phyloP scores from a whole-genome alignment of 2,797 vertebrate species.

The Zalophus californianus region DNA sequence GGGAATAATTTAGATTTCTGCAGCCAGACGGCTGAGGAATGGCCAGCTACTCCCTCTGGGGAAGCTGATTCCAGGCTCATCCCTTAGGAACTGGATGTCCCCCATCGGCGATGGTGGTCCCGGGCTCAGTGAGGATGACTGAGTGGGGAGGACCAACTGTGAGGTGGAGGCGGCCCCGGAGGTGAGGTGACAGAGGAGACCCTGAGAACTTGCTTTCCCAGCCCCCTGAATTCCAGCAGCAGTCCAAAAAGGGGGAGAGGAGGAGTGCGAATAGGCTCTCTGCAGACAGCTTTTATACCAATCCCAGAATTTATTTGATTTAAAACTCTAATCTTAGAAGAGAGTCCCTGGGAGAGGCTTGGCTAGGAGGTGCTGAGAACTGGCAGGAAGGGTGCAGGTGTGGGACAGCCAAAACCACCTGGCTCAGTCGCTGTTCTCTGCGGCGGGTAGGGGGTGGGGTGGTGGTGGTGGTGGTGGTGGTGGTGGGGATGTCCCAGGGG shows the following conservation, averaged over 20 bases:
- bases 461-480: too few species aligned
- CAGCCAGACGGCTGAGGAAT: not conserved
- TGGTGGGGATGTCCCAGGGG: not conserved
- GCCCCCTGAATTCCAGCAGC: not conserved
- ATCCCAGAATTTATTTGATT: conserved; percentile 66
- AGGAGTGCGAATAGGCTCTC: not conserved
- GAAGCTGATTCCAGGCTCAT: not conserved
- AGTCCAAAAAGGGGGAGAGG: not conserved
- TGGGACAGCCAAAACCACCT: not conserved
- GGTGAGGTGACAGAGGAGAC: not conserved
- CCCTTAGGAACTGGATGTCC: not conserved
- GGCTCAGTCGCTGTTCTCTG: not conserved
- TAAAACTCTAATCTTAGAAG: conserved; percentile 66
- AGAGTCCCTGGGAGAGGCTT: conserved; percentile 2
- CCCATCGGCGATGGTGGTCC: not conserved
- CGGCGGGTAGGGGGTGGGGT: too few species aligned
- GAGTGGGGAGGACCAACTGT: not conserved
- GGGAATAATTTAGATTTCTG: not conserved
- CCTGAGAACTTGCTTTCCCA: not conserved
- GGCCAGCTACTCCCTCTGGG: not conserved
- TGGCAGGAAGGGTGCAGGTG: not conserved
- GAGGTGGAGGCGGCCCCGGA: not conserved
- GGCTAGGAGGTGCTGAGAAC: not conserved
- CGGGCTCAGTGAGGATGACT: not conserved
- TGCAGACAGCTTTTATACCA: conserved; percentile 57